Evolutionary conservation across 2,888 invertebrate genomes (phyloP).

Genomic region (Heteromyza rotundicornis): DNA sequence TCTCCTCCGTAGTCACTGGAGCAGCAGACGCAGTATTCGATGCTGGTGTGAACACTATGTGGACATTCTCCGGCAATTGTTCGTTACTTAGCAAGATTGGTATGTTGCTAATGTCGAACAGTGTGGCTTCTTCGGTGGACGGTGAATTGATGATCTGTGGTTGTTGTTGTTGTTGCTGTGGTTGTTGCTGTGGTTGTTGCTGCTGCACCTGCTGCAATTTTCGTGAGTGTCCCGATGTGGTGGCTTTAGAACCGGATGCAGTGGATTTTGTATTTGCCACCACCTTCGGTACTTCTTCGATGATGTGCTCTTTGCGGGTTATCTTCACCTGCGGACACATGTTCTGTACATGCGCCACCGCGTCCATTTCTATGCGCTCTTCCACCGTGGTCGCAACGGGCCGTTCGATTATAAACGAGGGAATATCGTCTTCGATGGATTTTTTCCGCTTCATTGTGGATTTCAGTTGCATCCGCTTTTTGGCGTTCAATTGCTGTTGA

Average conservation of each 20-base stretch:
- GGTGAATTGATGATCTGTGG: no score
- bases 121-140: not conserved
- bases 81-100: constrained; percentile 78
- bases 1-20: constrained; percentile 17
- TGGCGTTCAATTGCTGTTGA: constrained; percentile 13
- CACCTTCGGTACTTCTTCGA: constrained; percentile 12
- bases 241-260: no score
- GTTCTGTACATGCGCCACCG: constrained; percentile 36
- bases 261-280: not conserved
- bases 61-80: constrained; percentile 66
- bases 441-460: constrained; percentile 39
- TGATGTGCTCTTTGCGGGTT: constrained; percentile 31
- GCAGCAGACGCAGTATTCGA: not conserved
- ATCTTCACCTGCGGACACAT: constrained; percentile 37
- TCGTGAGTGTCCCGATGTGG: no score
- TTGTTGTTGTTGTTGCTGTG: no score
- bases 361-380: constrained; percentile 28
- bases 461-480: constrained; percentile 9
- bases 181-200: no score
- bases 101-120: constrained; percentile 79
- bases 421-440: constrained; percentile 48
- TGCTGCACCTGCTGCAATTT: no score
- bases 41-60: constrained; percentile 65
- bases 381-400: constrained; percentile 27
- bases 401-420: constrained; percentile 43